phyloP scores from a whole-genome alignment of 2,888 invertebrate species.

The Ennomos erosarius region DNA sequence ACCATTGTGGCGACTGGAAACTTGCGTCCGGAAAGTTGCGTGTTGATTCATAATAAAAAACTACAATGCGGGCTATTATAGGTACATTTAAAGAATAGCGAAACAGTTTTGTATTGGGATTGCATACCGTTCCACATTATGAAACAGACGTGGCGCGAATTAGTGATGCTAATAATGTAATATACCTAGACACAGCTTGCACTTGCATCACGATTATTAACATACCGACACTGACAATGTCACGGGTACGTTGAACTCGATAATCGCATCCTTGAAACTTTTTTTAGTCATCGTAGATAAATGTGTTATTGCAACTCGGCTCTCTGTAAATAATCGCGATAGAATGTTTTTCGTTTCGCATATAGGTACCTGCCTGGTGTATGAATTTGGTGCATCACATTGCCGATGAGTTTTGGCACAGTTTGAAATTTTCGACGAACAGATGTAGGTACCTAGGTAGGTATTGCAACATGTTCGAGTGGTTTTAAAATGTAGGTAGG shows the following conservation, averaged over 20 bases:
- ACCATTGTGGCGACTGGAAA: too few species aligned
- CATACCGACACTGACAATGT: slow-evolving; percentile 69
- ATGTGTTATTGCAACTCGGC: slow-evolving; percentile 37
- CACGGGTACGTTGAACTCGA: slow-evolving; percentile 73
- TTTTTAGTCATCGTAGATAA: slow-evolving; percentile 60
- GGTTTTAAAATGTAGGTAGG: slow-evolving; percentile 17
- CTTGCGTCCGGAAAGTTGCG: too few species aligned
- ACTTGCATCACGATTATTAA: slow-evolving; percentile 65
- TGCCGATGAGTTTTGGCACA: slow-evolving; percentile 30
- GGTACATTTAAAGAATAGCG: background rate
- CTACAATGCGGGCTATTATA: too few species aligned
- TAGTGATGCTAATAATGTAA: slow-evolving; percentile 37
- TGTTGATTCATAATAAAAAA: too few species aligned
- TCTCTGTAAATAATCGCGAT: slow-evolving; percentile 28
- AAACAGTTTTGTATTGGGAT: slow-evolving; percentile 1
- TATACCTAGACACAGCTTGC: slow-evolving; percentile 34
- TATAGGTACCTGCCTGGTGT: slow-evolving; percentile 12
- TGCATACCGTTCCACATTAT: slow-evolving; percentile 21
- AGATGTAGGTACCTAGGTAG: background rate
- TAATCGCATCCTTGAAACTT: slow-evolving; percentile 72
- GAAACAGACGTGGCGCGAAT: slow-evolving; percentile 35
- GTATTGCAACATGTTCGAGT: slow-evolving; percentile 7
- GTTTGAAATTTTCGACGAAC: slow-evolving; percentile 25
- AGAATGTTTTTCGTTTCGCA: slow-evolving; percentile 32
- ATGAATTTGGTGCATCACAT: slow-evolving; percentile 7